These are phyloP conservation scores for Lepilemur septentrionalis DNA, from an alignment of 2,797 vertebrate genomes.

Conservation along the genomic window DNA sequence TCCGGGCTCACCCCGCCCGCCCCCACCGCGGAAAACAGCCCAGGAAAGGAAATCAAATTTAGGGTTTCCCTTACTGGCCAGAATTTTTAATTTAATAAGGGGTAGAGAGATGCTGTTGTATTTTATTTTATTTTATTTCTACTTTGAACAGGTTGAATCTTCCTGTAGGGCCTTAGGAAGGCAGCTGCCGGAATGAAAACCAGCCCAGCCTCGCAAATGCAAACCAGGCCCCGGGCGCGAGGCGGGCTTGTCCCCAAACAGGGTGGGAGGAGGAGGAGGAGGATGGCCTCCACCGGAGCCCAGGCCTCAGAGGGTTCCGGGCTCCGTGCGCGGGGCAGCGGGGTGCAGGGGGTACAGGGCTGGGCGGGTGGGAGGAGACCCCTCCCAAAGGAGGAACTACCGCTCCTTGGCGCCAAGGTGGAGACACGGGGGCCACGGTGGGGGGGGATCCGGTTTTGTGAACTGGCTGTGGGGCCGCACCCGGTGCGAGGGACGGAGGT, in stretches of 20 bases:
- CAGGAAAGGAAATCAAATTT: conserved; percentile 82
- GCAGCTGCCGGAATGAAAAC: conserved; percentile 72
- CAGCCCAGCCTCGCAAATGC: conserved; percentile 73
- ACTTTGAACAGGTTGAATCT: conserved; percentile 82
- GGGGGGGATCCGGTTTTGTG: accelerated
- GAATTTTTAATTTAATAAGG: conserved; percentile 83
- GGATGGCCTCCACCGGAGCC: background rate
- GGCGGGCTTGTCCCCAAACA: background rate
- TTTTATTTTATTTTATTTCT: conserved; percentile 73
- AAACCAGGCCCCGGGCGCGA: conserved; percentile 59
- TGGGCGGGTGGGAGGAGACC: too few relatives aligned
- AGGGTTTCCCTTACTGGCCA: conserved; percentile 79
- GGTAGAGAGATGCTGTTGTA: conserved; percentile 79
- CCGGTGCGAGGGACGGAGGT: accelerated
- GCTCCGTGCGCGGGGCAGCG: background rate
- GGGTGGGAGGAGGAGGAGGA: background rate
- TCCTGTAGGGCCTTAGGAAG: conserved; percentile 72
- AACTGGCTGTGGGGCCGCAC: accelerated
- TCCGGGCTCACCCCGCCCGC: conserved; percentile 70
- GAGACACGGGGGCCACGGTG: accelerated
- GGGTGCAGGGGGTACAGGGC: background rate
- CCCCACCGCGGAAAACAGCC: conserved; percentile 59
- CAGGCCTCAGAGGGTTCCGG: background rate
- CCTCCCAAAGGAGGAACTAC: accelerated
- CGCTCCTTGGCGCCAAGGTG: accelerated